phyloP scores from a whole-genome alignment of 2,888 invertebrate species.

The Terebella lapidaria region DNA sequence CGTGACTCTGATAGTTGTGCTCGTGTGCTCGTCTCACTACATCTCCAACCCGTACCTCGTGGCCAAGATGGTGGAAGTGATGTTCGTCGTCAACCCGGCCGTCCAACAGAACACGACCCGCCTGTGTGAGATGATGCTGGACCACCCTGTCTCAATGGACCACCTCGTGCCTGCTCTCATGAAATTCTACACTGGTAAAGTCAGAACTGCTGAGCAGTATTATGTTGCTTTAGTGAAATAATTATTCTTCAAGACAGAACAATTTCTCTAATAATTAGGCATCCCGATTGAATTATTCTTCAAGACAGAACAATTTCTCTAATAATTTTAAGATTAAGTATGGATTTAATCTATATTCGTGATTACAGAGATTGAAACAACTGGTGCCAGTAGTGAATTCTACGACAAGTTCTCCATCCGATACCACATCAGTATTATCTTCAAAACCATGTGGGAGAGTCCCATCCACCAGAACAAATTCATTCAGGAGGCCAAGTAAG shows the following conservation, averaged over 20 bases:
- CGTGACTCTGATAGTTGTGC: conserved; percentile 80
- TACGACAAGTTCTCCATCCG: conserved; percentile 98
- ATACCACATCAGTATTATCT: conserved; percentile 93
- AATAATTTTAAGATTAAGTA: too few relatives aligned
- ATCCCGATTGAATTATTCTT: too few relatives aligned
- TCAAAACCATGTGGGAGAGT: conserved; percentile 89
- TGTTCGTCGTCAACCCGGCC: conserved; percentile 58
- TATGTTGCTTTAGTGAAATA: too few relatives aligned
- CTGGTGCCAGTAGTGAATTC: conserved; percentile 96
- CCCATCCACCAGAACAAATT: conserved; percentile 80
- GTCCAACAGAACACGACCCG: conserved; percentile 54
- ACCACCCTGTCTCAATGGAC: conserved; percentile 77
- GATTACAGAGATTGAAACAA: conserved; percentile 79
- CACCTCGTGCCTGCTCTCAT: conserved; percentile 83
- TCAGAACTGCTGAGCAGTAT: too few relatives aligned
- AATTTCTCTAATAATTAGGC: too few relatives aligned
- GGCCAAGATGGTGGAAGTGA: conserved; percentile 90
- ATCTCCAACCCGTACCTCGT: conserved; percentile 95
- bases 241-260: neutral
- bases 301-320: too few relatives aligned
- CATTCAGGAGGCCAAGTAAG: conserved; percentile 73
- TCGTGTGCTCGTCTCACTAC: conserved; percentile 83
- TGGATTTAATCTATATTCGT: neutral
- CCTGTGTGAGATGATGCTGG: conserved; percentile 74
- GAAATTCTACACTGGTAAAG: conserved; percentile 84